Evolutionary conservation across 2,113 vertebrate species (phyloP).

Genomic region (Aegithalos caudatus): DNA sequence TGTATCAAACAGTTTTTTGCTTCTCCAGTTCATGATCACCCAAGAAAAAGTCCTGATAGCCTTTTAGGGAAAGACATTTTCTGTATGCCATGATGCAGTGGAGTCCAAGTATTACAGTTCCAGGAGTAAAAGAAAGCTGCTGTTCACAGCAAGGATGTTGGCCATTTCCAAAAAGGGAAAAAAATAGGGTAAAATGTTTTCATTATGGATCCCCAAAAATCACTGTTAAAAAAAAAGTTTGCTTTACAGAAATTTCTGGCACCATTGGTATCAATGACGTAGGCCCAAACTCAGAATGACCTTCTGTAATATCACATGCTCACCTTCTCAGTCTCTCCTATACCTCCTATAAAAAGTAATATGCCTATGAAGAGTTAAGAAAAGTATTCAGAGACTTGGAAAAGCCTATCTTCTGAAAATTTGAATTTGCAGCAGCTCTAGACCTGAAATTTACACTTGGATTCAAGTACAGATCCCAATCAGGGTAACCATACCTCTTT

Average conservation of each 20-base stretch:
- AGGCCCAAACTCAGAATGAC: background rate
- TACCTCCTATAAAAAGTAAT: conserved; percentile 12
- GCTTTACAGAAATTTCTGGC: background rate
- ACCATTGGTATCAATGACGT: background rate
- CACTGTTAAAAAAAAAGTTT: background rate
- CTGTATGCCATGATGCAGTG: background rate
- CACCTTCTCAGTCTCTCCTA: conserved; percentile 5
- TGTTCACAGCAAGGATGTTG: background rate
- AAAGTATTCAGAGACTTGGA: background rate
- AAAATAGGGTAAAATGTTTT: background rate
- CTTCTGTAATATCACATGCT: conserved; percentile 20
- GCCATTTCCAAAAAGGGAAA: background rate
- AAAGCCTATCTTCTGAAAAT: background rate
- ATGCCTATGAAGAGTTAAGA: background rate
- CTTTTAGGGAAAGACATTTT: background rate
- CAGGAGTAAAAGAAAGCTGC: background rate
- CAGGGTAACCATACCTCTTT: background rate
- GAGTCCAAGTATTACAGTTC: background rate
- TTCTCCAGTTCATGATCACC: background rate
- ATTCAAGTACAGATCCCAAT: background rate
- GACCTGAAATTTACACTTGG: background rate
- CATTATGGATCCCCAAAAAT: background rate
- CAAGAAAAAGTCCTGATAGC: background rate
- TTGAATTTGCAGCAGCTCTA: background rate
- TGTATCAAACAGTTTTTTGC: background rate